Conservation (phyloP, 2,113 vertebrate species). For the Trochalopteron elliotii region DNA sequence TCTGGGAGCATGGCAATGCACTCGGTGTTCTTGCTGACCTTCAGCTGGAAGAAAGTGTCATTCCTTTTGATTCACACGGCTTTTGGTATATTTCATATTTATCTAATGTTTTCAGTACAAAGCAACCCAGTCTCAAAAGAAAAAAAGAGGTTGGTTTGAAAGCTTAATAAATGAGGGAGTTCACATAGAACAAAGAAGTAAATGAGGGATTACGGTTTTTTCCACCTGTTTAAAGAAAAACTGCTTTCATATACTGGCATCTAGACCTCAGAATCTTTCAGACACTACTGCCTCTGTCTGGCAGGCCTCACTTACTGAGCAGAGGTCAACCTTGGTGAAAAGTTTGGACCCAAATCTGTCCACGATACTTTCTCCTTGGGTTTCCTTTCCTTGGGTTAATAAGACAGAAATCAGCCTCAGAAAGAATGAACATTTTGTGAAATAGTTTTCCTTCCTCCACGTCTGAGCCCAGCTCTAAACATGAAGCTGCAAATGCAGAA, state of each 20-base stretch:
- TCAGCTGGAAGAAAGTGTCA: neutral
- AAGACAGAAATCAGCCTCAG: neutral
- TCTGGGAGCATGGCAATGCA: neutral
- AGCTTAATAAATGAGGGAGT: neutral
- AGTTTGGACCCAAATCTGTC: neutral
- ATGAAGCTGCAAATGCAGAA: neutral
- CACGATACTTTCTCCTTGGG: neutral
- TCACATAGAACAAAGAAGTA: neutral
- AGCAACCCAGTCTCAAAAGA: neutral
- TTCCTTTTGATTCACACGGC: neutral
- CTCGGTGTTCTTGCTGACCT: neutral
- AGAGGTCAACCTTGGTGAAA: neutral
- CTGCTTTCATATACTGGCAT: neutral
- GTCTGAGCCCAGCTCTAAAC: neutral
- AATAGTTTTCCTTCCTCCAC: neutral
- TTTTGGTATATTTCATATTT: neutral
- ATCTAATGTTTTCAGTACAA: neutral
- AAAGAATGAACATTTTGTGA: neutral
- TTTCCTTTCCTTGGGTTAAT: neutral
- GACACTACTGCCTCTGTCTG: neutral
- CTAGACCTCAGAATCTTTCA: neutral
- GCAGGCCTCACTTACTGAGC: neutral
- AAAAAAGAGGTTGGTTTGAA: neutral
- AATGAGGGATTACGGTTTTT: neutral
- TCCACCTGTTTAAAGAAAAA: neutral